A percentile compares a stretch with the other conserved stretches of the same genome.
Conservation (phyloP, 2,113 vertebrate genomes). For the Ciconia stormi region DNA sequence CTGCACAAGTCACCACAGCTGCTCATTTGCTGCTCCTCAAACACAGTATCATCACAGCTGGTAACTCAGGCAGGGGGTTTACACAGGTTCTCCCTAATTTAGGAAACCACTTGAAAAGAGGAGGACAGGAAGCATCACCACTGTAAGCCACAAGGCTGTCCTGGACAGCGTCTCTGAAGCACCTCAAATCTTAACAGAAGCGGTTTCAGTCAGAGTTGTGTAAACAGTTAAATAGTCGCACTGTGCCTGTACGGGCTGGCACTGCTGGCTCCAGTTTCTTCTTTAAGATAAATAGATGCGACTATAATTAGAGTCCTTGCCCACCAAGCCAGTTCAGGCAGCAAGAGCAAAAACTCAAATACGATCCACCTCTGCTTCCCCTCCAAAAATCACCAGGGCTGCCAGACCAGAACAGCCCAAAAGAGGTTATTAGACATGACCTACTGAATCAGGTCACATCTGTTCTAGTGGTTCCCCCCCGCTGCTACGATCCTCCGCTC, state of each 20-base stretch:
- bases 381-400: not conserved
- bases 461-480: not conserved
- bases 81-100: not conserved
- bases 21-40: not conserved
- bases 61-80: too few species aligned
- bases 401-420: slow-evolving; percentile 9
- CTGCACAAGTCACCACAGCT: not conserved
- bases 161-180: not conserved
- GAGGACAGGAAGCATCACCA: not conserved
- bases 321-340: not conserved
- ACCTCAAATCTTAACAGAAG: not conserved
- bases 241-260: not conserved
- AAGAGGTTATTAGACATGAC: not conserved
- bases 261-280: not conserved
- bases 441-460: not conserved
- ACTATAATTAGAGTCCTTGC: slow-evolving; percentile 36
- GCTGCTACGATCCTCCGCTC: not conserved
- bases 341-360: not conserved
- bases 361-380: not conserved
- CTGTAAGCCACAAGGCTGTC: accelerated
- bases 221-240: not conserved
- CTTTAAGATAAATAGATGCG: slow-evolving; percentile 2
- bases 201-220: not conserved
- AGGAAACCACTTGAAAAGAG: not conserved
- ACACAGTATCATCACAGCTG: not conserved